phyloP scores from a whole-genome alignment of 1,140 invertebrate species.

The Pteromalus puparum region DNA sequence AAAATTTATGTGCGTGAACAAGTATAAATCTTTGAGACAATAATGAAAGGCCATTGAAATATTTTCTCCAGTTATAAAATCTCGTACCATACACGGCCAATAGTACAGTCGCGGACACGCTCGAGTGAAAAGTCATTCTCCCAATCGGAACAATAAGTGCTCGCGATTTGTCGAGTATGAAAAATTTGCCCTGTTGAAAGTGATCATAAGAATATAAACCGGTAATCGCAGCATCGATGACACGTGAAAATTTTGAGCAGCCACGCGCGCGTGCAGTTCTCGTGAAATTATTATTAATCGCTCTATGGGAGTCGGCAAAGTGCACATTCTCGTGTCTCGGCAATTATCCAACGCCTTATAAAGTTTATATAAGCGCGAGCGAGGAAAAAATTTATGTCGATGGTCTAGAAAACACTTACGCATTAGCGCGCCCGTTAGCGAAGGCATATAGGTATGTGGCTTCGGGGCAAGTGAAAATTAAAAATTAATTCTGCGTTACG shows the following conservation, averaged over 20 bases:
- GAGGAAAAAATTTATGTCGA: slow-evolving; percentile 11
- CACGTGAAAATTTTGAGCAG: too few species aligned
- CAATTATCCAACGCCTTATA: slow-evolving; percentile 8
- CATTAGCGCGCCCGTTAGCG: not conserved
- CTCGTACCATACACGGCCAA: too few species aligned
- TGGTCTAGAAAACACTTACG: not conserved
- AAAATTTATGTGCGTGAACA: slow-evolving; percentile 3
- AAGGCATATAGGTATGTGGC: not conserved
- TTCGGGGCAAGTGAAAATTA: not conserved
- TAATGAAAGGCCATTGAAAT: slow-evolving; percentile 6
- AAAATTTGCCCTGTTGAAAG: too few species aligned
- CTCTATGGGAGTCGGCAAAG: not conserved
- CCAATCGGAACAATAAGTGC: not conserved
- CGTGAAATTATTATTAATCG: not conserved
- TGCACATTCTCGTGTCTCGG: not conserved
- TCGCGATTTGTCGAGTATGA: too few species aligned
- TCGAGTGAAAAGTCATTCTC: not conserved
- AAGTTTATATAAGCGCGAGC: slow-evolving; percentile 11
- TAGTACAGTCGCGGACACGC: too few species aligned
- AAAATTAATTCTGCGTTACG: not conserved
- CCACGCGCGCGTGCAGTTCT: too few species aligned
- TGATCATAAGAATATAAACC: too few species aligned
- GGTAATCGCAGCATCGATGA: too few species aligned
- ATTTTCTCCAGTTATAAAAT: slow-evolving; percentile 23
- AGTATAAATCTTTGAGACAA: slow-evolving; percentile 21